These are phyloP conservation scores for Rattus rattus DNA, from an alignment of 2,113 vertebrate species.

Conservation along the genomic window DNA sequence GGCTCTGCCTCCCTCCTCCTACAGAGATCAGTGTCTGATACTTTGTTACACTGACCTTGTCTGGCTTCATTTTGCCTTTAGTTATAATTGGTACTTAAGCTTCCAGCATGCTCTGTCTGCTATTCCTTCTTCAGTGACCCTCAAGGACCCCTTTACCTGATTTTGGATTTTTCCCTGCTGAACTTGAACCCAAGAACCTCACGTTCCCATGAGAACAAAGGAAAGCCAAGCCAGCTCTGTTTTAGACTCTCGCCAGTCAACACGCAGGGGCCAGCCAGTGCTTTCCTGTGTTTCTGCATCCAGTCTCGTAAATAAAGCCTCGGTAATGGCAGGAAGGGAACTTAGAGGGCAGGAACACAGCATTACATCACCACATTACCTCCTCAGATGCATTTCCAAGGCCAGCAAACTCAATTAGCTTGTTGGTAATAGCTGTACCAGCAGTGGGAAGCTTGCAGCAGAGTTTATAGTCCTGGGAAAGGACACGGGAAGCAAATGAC, in stretches of 20 bases:
- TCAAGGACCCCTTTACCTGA: neutral
- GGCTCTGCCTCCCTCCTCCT: neutral
- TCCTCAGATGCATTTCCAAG: conserved; percentile 67
- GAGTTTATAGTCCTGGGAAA: neutral
- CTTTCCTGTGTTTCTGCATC: neutral
- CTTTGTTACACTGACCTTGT: neutral
- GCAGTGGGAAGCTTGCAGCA: neutral
- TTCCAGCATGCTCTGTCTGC: neutral
- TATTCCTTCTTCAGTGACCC: neutral
- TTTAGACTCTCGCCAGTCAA: neutral
- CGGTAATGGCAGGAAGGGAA: neutral
- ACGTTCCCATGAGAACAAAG: neutral
- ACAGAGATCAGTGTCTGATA: neutral
- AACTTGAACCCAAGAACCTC: neutral
- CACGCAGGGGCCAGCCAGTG: neutral
- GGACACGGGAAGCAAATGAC: neutral
- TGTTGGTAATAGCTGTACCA: conserved; percentile 37
- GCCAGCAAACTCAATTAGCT: conserved; percentile 73
- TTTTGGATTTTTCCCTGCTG: neutral
- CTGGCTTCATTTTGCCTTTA: neutral
- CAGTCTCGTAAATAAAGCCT: conserved; percentile 61
- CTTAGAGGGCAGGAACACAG: conserved; percentile 37
- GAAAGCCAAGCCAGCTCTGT: neutral
- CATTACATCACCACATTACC: conserved; percentile 70
- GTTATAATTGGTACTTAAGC: neutral